Base-by-base conservation (phyloP, 2,888 invertebrate genomes). In the Ornithoptera alexandrae region DNA sequence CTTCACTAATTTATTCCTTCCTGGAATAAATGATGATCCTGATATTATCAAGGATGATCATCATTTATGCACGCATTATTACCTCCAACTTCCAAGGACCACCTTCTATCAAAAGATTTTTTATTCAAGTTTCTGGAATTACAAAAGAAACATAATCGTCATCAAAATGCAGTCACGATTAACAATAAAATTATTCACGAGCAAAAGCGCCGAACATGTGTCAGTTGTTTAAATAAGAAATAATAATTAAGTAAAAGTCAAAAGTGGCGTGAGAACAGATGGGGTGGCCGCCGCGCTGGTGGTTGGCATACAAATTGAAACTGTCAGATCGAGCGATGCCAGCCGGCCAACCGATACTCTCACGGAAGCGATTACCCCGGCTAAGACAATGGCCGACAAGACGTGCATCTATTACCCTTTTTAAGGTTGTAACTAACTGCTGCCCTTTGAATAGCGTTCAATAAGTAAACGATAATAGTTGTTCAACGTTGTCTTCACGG, bases 381-480 rank as follows among this genome's bases (percentile, higher is more conserved):
- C 80, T 85, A 83, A 91, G 89, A 91, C 92, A 90, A 90, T 91
- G 84, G 86, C 81, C 83, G 85, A 87, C 90, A 88, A 90, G 87
- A 84, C 88, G 85, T 89, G 92, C 91, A 90, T 91, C 89, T 86
- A 90, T 89, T 90, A 88, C 87, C 88, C 86, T 86, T 88, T 87
- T 88, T 84, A 84, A 86, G 81, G 76, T 79, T 81, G 77, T 78
- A 82, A 81, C 82, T 79, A 81, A 80, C 78, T 84, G 80, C 77
- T 84, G 82, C 84, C 84, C 84, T 85, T 89, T 86, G 81, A 83
- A 81, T 78, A 76, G 77, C 73, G 73, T 73, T 80, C 76, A 76
- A 69, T 62, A 60, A 30, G 80, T 84, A 82, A 84, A 82, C 80
- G 79, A 78, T 82, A 75, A 75, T 66, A 58, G 59, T 64, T 60